Base-by-base conservation (phyloP, 1,140 invertebrate species). In the Drosophila navojoa region DNA sequence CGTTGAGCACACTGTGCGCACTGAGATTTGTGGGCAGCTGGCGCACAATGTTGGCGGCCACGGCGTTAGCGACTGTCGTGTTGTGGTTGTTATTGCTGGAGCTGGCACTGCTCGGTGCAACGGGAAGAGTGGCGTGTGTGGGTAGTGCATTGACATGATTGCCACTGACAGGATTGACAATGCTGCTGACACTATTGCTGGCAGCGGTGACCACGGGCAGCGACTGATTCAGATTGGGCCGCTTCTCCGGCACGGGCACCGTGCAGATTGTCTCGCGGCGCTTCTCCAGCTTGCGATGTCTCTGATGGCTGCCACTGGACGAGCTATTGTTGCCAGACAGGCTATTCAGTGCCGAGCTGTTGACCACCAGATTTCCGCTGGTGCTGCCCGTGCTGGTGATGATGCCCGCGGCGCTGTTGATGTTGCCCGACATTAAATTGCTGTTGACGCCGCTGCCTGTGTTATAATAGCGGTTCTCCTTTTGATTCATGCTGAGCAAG, bases 381-480 rank as follows among this genome's bases (percentile, higher is more conserved):
- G 40, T 58, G 6, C 29, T 57, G 15, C 76, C 58, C 6, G 60
- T 61, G 42, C 57, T 68, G 29, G 50, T 49, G 6, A 79, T 49
- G 32, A 62, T 74, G 11, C 52, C 61, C 0, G 69, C 44, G 0
- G 87, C 38, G 22, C 66, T 86, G 35, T 79, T 86, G 15, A 71
- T 45, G 38, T 11, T 11, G 16, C 50, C 22, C 3, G 32, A 16
- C 1, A 73, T 47, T 19, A 69, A n/a, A 27, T 11, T 71, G 29
- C 19, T 67, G 13, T 50, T 50, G 0, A 61, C 50, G 2, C 64
- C 19, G 38, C 45, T 62, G 15, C 64, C 76, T 7, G 76, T 9
- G 90, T 93, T 53, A 92, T 92, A 92, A 91, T 93, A 72, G 25
- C 93, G 91, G 82, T 94, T 94, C 76, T 94, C 93, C 77, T 94